Evolutionary conservation across 2,113 vertebrate genomes (phyloP).

Genomic region (Chionomys nivalis): DNA sequence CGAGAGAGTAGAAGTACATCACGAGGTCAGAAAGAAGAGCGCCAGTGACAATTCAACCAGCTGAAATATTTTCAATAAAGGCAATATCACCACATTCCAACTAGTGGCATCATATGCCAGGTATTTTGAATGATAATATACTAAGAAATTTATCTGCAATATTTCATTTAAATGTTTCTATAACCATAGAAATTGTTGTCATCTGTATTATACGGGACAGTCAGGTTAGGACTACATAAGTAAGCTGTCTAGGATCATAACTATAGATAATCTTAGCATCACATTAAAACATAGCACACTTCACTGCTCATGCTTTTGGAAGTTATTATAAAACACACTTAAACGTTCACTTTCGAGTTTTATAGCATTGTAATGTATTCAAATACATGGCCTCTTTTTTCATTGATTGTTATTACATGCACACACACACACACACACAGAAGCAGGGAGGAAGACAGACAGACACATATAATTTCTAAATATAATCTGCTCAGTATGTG

Average conservation of each 20-base stretch:
- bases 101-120: too few relatives aligned
- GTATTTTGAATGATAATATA: background rate
- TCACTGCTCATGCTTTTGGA: background rate
- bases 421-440: too few relatives aligned
- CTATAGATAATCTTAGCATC: background rate
- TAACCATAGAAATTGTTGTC: background rate
- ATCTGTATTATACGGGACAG: background rate
- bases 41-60: background rate
- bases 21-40: background rate
- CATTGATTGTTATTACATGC: background rate
- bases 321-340: background rate
- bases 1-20: background rate
- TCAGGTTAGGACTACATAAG: background rate
- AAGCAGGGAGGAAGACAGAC: too few relatives aligned
- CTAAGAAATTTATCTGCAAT: background rate
- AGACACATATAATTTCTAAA: too few relatives aligned
- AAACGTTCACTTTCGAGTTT: background rate
- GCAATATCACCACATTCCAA: background rate
- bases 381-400: background rate
- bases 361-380: background rate
- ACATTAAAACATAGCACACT: background rate
- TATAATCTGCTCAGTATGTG: background rate
- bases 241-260: background rate
- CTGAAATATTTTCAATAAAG: background rate
- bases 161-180: background rate